phyloP scores from a whole-genome alignment of 2,888 invertebrate species.

The Bombylius major region DNA sequence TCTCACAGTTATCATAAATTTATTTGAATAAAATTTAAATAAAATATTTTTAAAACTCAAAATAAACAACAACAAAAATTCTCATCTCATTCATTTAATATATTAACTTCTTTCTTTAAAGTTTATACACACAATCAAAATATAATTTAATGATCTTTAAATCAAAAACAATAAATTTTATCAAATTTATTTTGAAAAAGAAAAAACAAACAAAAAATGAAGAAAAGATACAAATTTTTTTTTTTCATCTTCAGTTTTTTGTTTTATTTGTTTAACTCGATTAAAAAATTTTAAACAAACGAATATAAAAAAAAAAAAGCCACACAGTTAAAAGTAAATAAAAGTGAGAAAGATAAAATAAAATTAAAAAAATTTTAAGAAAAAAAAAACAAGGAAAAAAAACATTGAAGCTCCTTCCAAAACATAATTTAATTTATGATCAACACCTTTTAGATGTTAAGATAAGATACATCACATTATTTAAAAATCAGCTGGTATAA shows the following conservation, averaged over 20 bases:
- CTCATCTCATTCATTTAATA: too few species aligned
- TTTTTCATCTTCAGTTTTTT: too few species aligned
- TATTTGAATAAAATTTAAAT: too few species aligned
- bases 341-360: slow-evolving; percentile 8
- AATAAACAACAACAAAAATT: too few species aligned
- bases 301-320: too few species aligned
- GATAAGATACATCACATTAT: neutral
- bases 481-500: too few species aligned
- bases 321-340: slow-evolving; percentile 1
- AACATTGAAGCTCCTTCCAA: slow-evolving; percentile 10
- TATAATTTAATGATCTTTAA: neutral
- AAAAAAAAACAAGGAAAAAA: slow-evolving; percentile 1
- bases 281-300: too few species aligned
- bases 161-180: neutral
- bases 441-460: slow-evolving; percentile 29
- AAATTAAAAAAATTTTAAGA: slow-evolving; percentile 6
- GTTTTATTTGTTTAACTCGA: too few species aligned
- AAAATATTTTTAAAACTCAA: too few species aligned
- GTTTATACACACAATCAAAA: neutral
- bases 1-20: too few species aligned
- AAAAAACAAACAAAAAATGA: neutral
- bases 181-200: neutral
- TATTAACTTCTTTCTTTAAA: too few species aligned
- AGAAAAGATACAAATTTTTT: neutral
- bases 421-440: slow-evolving; percentile 29